Evolutionary conservation across 2,888 invertebrate species (phyloP), one percentile per base, ranked within the genome.

Genomic region (Fragum fragum): DNA sequence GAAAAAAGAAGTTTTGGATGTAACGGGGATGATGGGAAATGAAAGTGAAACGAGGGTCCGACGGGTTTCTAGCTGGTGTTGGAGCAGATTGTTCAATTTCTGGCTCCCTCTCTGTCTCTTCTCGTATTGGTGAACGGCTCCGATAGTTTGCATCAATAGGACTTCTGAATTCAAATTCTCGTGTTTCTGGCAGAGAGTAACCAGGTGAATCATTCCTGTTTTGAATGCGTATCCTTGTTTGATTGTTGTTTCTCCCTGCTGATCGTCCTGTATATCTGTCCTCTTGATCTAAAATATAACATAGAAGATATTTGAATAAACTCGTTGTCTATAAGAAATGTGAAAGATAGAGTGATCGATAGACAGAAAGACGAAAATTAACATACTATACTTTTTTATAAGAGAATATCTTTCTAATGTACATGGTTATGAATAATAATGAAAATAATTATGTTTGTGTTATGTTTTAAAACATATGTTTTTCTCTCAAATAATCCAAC

Each of bases 131-230:
- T 9, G 42, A 9, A 7, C 66, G 42, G n/a, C 66, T 66, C 7
- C 42, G n/a, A 23, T 36, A 26, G 16, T 36, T 66, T 6, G 66
- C 42, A 39, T 14, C 21, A 11, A 16, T 26, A 6, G 66, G 42
- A 21, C 26, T 39, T 18, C 39, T 32, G 11, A 21, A 42, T 26
- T n/a, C 11, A 66, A 66, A 66, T 23, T 32, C 66, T 21, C 66
- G n/a, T 3, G 42, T 66, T 39, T 66, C 23, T 21, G 66, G 66
- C 23, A 66, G 7, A 28, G 18, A 28, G 63, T 63, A 63, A n/a
- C 28, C 63, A 5, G 14, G 1, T 9, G 32, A 3, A 1, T 29
- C n/a, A 6, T 0, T 6, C 1, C 14, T n/a, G 36, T 63, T 9
- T 18, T 32, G 63, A 36, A 32, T 36, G 9, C 21, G 21, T 32